Evolutionary conservation across 2,797 vertebrate genomes (phyloP).

Genomic region (Oreortyx pictus): DNA sequence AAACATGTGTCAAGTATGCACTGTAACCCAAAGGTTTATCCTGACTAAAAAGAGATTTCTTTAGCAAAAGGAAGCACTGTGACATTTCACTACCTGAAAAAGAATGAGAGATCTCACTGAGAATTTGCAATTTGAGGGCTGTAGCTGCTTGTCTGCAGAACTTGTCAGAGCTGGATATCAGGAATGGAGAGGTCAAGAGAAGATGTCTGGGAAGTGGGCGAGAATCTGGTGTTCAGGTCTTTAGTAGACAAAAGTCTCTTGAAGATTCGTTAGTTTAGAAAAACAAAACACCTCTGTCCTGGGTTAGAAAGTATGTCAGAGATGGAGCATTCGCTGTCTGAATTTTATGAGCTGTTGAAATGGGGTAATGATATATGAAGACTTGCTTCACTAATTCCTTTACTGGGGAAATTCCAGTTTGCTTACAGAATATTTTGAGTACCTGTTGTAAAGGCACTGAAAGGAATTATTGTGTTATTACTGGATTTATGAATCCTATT

Average conservation of each 20-base stretch:
- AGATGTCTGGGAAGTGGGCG: fast-evolving
- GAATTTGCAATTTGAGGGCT: neutral
- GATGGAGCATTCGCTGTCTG: neutral
- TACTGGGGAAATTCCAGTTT: neutral
- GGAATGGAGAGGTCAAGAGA: neutral
- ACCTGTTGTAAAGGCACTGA: neutral
- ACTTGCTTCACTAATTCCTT: neutral
- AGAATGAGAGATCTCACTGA: neutral
- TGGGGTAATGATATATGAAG: neutral
- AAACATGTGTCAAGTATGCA: fast-evolving
- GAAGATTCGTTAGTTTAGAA: neutral
- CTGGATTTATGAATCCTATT: neutral
- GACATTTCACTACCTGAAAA: neutral
- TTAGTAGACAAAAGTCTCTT: neutral
- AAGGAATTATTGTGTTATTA: neutral
- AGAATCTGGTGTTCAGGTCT: neutral
- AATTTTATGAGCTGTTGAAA: neutral
- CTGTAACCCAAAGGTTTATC: neutral
- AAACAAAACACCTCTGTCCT: neutral
- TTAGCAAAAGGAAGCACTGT: neutral
- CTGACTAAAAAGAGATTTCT: neutral
- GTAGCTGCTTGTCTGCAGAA: neutral
- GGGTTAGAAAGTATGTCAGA: neutral
- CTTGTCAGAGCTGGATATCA: neutral
- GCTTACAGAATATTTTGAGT: neutral